Base-by-base conservation (phyloP, 2,888 invertebrate species). In the Sisyra terminalis region DNA sequence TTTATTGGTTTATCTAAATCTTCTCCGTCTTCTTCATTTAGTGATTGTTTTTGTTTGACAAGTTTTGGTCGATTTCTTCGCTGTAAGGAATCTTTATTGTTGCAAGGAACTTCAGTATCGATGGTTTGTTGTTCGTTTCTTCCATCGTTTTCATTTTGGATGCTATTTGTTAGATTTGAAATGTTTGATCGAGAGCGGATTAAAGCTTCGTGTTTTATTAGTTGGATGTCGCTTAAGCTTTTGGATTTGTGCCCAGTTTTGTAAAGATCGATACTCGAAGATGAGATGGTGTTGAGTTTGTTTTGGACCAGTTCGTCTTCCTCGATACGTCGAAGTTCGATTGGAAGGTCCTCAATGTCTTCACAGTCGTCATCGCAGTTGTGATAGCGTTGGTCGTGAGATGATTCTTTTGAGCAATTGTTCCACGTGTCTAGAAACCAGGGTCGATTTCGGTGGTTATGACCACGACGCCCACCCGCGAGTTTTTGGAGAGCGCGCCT, bases 391-490 rank as follows among this genome's bases (percentile, higher is more conserved):
- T 60, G 53, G 42, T 57, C 57, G 4, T 57, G 54, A 10, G 60
- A 56, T 8, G 61, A 54, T 45, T 60, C 60, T 48, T 60, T 60
- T 10, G 60, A 54, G 44, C 55, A 60, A 40, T 59, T 51, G 41
- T 75, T 75, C 85, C 85, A 86, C 1, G 84, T 82, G 39, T 85
- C 85, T 10, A 87, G 66, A 56, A 88, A 87, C 81, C 81, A 81
- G 6, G 78, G 75, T 47, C 74, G 69, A 47, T 59, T 53, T 7
- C 57, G 57, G 6, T 71, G 73, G 1, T 74, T 69, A 6, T 80
- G 71, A 41, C 64, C 63, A 18, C 73, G 60, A 46, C 68, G 65
- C 1, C 71, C 68, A 3, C 86, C 83, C 3, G 88, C 87, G 40
- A 88, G 63, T 64, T 86, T 81, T 69, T 88, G 60, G 40, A 92